Conservation (phyloP, 35 echinoderm and acorn worm species). For the Apostichopus californicus region DNA sequence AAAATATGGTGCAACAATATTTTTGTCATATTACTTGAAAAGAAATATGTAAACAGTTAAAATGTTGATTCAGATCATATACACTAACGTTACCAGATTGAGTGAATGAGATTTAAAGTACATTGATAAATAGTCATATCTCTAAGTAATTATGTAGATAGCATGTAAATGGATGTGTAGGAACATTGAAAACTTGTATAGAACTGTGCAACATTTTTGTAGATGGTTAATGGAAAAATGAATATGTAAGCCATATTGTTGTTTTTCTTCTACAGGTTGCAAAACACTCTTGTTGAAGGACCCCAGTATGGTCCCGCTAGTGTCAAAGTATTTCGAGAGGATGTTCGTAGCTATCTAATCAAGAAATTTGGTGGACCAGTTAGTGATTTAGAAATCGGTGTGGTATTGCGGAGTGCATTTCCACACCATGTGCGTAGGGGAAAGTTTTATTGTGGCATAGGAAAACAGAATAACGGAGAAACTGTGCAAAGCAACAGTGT, state of each 20-base stretch:
- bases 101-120: too few relatives aligned
- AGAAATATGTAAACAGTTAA: too few relatives aligned
- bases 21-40: too few relatives aligned
- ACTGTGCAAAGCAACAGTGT: not conserved
- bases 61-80: too few relatives aligned
- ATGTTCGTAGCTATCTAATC: slow-evolving; percentile 65
- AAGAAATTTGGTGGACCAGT: slow-evolving; percentile 72
- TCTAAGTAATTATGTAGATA: too few relatives aligned
- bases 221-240: too few relatives aligned
- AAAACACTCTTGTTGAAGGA: slow-evolving; percentile 65
- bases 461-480: slow-evolving; percentile 30
- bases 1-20: too few relatives aligned
- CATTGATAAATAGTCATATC: too few relatives aligned
- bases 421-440: slow-evolving; percentile 62
- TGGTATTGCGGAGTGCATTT: slow-evolving; percentile 70
- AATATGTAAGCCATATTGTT: not conserved
- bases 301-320: slow-evolving; percentile 64
- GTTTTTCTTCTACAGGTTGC: slow-evolving; percentile 54
- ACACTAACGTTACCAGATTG: too few relatives aligned
- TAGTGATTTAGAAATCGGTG: slow-evolving; percentile 67
- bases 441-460: slow-evolving; percentile 70
- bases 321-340: slow-evolving; percentile 71
- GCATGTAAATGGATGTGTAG: too few relatives aligned
- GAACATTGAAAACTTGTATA: too few relatives aligned
- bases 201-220: too few relatives aligned